Evolutionary conservation across 2,797 vertebrate genomes (phyloP).

Genomic region (Anolis apletophallus): DNA sequence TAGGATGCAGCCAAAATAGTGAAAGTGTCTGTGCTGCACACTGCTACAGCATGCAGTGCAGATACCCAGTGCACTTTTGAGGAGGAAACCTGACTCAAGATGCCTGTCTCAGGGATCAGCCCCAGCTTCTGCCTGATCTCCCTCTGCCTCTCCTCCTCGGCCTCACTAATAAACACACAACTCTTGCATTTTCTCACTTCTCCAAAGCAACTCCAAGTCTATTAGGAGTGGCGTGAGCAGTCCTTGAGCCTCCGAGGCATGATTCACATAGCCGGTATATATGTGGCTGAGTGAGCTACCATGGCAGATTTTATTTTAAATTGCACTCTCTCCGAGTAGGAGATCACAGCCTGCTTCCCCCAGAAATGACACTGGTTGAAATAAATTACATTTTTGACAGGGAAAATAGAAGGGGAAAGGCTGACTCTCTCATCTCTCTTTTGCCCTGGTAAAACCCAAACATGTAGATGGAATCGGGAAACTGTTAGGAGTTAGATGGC

Average conservation of each 20-base stretch:
- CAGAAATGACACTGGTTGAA: background rate
- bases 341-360: background rate
- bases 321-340: conserved; percentile 20
- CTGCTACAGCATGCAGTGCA: too few species aligned
- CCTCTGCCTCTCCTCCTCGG: background rate
- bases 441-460: background rate
- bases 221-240: conserved; percentile 24
- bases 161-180: conserved; percentile 5
- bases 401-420: background rate
- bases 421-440: too few species aligned
- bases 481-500: too few species aligned
- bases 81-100: conserved; percentile 3
- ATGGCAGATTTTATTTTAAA: conserved; percentile 27
- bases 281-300: background rate
- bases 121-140: background rate
- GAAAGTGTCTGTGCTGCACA: too few species aligned
- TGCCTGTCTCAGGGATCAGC: background rate
- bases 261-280: conserved; percentile 25
- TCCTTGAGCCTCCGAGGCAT: conserved; percentile 13
- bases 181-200: conserved; percentile 44
- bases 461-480: background rate
- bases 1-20: too few species aligned
- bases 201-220: background rate
- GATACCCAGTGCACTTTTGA: background rate
- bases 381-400: background rate